phyloP scores from a whole-genome alignment of 23 tunicate species.

The Trididemnum clinides region DNA sequence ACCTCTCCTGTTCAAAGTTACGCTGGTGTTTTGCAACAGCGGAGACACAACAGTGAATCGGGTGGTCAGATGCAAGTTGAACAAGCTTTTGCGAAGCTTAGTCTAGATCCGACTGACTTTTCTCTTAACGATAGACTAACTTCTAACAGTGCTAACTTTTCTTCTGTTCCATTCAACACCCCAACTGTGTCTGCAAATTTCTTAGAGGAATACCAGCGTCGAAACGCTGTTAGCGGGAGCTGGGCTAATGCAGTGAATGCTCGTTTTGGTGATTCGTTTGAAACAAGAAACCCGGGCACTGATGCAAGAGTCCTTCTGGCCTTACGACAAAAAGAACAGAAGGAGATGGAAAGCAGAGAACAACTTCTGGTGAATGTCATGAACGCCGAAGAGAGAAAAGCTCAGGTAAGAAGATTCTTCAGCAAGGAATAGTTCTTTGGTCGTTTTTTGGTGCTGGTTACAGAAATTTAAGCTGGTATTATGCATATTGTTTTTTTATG shows the following conservation, averaged over 20 bases:
- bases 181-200: neutral
- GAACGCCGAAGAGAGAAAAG: slow-evolving; percentile 19
- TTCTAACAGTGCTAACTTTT: neutral
- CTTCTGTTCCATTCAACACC: slow-evolving; percentile 3
- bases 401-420: too few species aligned
- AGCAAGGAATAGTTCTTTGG: too few species aligned
- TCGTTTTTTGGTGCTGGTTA: too few species aligned
- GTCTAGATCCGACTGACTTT: neutral
- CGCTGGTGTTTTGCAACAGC: neutral
- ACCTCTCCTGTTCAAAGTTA: neutral
- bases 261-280: slow-evolving; percentile 12
- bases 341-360: slow-evolving; percentile 40
- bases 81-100: neutral
- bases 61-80: neutral
- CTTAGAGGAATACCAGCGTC: neutral
- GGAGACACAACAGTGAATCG: neutral
- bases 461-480: too few species aligned
- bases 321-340: slow-evolving; percentile 56
- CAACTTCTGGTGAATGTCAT: slow-evolving; percentile 30
- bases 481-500: too few species aligned
- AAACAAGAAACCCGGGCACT: neutral
- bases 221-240: neutral
- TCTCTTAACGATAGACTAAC: neutral
- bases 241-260: neutral
- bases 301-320: slow-evolving; percentile 31